Evolutionary conservation across 2,888 invertebrate species (phyloP), one percentile per base, ranked within the genome.

Genomic region (Dicroscelio sp.): DNA sequence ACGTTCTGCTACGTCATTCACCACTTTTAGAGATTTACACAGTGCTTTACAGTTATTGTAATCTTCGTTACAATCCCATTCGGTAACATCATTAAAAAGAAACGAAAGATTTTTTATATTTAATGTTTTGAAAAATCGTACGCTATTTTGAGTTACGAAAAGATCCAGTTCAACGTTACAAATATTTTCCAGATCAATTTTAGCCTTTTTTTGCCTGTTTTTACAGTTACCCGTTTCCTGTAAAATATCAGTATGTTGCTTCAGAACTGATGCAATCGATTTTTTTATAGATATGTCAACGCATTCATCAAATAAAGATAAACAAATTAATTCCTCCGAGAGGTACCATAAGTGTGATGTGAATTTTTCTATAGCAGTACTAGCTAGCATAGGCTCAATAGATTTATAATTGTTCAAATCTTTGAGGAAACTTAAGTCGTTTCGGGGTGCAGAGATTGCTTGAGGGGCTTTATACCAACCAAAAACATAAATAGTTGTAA

Each of bases 401-500:
- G 17, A 76, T 60, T 75, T 73, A 63, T 84, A 87, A 52, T 30
- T 71, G 14, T 60, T 25, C 30, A 92, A 79, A 14, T 84, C 71
- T 85, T 92, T 79, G 33, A 93, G 55, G 76, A 90, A 90, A 31
- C 80, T 52, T n/a, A 93, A 75, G 58, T 92, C 92, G 30, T 88
- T 80, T n/a, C 78, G 76, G 4, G 92, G 90, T 4, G 93, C 93
- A 35, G 69, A 33, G 20, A 60, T 35, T 5, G 92, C 82, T 8
- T 79, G 69, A 14, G 69, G 55, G 12, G 73, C 60, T 60, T 12
- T 27, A 79, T 91, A 87, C 93, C 93, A 93, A 12, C 75, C 76
- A 73, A 88, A 84, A 38, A 90, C 86, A 71, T 93, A 93, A 27
- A 90, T 23, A 30, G 69, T 58, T 20, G 92, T 65, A 55, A 92